Conservation (phyloP, 2,888 invertebrate species). For the Temnothorax ravouxi region DNA sequence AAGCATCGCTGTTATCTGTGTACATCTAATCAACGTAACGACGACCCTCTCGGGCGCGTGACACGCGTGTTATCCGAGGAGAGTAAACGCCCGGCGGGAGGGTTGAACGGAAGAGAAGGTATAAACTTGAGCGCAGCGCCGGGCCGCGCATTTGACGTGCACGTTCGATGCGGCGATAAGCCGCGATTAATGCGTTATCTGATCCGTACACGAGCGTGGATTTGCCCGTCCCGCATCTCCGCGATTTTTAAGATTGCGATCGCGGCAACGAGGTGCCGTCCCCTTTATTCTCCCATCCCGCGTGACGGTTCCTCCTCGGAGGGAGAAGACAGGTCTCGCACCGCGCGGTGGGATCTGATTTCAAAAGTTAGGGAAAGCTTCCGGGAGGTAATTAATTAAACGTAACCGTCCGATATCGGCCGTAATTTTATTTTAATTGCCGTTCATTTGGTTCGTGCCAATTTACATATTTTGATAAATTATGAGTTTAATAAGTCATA, state of each 20-base stretch:
- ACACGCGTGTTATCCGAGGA: constrained; percentile 38
- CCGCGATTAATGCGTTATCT: constrained; percentile 71
- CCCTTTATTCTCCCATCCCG: constrained; percentile 25
- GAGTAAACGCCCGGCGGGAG: constrained; percentile 61
- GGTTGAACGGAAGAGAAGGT: constrained; percentile 65
- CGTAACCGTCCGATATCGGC: neutral
- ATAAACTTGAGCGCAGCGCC: constrained; percentile 63
- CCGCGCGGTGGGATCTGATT: constrained; percentile 3
- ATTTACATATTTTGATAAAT: neutral
- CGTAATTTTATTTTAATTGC: constrained; percentile 27
- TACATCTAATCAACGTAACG: constrained; percentile 80
- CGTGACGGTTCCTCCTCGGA: neutral
- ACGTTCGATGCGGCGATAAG: constrained; percentile 65
- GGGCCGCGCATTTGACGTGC: constrained; percentile 27
- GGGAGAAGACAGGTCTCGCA: neutral
- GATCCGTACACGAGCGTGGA: constrained; percentile 63
- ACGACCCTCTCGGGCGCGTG: constrained; percentile 51
- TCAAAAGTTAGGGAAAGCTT: neutral
- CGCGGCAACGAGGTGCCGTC: constrained; percentile 17
- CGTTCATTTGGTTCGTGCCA: neutral
- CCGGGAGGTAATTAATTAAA: constrained; percentile 10
- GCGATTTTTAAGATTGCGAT: constrained; percentile 62
- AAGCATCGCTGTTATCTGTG: constrained; percentile 80
- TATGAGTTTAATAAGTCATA: neutral
- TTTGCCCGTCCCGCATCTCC: constrained; percentile 16